Evolutionary conservation across 2,113 vertebrate genomes (phyloP).

Genomic region (Noturus placidus): DNA sequence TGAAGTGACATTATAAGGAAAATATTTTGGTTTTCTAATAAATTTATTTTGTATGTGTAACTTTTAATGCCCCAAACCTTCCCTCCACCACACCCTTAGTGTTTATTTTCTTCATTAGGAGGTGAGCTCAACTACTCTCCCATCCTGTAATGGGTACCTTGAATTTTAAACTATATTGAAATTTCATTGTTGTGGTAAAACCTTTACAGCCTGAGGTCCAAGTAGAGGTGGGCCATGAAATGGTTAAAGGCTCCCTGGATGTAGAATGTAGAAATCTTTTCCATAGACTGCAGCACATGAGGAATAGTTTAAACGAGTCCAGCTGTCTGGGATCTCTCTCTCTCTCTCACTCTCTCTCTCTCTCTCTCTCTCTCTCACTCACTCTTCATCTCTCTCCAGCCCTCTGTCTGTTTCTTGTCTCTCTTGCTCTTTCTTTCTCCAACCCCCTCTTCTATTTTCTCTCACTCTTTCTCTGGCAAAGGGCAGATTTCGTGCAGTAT

Average conservation of each 20-base stretch:
- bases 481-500: conserved; percentile 64
- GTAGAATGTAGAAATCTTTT: conserved; percentile 24
- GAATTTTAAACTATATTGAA: neutral
- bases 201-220: neutral
- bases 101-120: neutral
- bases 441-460: conserved; percentile 18
- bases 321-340: conserved; percentile 19
- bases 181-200: conserved; percentile 16
- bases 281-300: conserved; percentile 17
- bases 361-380: conserved; percentile 30
- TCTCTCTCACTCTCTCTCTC: conserved; percentile 33
- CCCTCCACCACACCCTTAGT: neutral
- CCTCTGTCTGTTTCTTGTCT: conserved; percentile 9
- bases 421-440: neutral
- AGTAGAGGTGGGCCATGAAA: neutral
- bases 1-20: neutral
- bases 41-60: neutral
- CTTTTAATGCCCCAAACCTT: neutral
- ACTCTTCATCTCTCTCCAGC: conserved; percentile 3
- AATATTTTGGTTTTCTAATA: neutral
- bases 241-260: conserved; percentile 23
- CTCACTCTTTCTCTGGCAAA: conserved; percentile 48
- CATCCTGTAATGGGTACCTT: neutral
- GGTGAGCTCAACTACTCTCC: no score
- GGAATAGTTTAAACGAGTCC: conserved; percentile 25